Conservation (phyloP, 2,113 vertebrate genomes). For the Pundamilia nyererei region DNA sequence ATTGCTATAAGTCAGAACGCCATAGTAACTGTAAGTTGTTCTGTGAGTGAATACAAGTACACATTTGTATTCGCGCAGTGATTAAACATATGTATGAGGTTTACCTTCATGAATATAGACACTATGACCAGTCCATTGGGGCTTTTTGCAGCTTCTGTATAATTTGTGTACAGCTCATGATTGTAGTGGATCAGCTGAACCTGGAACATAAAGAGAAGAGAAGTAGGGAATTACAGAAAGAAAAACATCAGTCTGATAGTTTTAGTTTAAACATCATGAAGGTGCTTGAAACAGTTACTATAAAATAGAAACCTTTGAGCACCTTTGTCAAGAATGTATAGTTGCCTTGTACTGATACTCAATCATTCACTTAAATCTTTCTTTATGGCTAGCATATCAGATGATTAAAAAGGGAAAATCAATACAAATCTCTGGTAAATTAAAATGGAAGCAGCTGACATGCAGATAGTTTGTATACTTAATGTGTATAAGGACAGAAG, state of each 20-base stretch:
- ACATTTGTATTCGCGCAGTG: not conserved
- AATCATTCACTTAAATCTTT: not conserved
- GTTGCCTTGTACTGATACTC: not conserved
- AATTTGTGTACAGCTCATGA: slow-evolving; percentile 95
- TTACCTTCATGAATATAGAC: slow-evolving; percentile 99
- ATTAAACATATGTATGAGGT: slow-evolving; percentile 26
- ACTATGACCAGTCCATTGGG: slow-evolving; percentile 97
- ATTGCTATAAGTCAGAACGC: not conserved
- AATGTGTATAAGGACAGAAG: not conserved
- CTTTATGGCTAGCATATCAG: not conserved
- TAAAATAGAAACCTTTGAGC: not conserved
- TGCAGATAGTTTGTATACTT: not conserved
- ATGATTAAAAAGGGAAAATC: slow-evolving; percentile 23
- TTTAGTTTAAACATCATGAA: not conserved
- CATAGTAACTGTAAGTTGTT: not conserved
- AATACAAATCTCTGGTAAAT: not conserved
- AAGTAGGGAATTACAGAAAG: not conserved
- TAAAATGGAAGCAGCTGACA: not conserved
- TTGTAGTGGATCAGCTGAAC: slow-evolving; percentile 99
- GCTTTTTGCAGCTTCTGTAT: slow-evolving; percentile 97
- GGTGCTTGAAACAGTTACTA: not conserved
- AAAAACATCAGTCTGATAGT: not conserved
- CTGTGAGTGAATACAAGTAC: not conserved
- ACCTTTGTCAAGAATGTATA: not conserved
- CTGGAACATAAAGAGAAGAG: slow-evolving; percentile 62